Evolutionary conservation across 2,888 invertebrate genomes (phyloP).

Genomic region (Corythucha ciliata): DNA sequence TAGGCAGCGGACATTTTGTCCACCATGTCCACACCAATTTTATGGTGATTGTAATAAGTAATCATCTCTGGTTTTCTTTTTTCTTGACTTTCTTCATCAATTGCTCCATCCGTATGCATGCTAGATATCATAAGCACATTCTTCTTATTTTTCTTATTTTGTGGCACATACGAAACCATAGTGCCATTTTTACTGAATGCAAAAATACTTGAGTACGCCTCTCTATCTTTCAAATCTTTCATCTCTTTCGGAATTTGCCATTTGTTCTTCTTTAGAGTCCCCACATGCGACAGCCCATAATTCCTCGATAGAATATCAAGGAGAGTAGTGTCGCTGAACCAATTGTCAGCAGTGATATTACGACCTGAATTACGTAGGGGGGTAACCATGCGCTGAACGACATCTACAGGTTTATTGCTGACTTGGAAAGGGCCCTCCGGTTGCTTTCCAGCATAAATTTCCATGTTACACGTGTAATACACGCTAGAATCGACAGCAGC

Average conservation of each 20-base stretch:
- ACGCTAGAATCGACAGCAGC: constrained; percentile 30
- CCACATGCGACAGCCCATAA: constrained; percentile 30
- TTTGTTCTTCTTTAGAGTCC: constrained; percentile 33
- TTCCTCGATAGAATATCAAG: constrained; percentile 23
- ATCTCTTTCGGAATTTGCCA: constrained; percentile 25
- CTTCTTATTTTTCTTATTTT: constrained; percentile 19
- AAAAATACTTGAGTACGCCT: constrained; percentile 15
- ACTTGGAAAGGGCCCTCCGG: constrained; percentile 27
- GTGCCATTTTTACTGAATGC: constrained; percentile 18
- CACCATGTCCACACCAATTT: constrained; percentile 18
- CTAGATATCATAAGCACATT: no score
- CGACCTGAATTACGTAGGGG: constrained; percentile 27
- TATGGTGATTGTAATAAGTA: no score
- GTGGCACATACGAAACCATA: constrained; percentile 22
- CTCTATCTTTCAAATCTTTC: constrained; percentile 21
- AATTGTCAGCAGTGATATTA: constrained; percentile 37
- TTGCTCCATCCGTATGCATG: no score
- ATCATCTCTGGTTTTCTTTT: no score
- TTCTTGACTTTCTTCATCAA: no score
- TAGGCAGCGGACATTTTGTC: constrained; percentile 27
- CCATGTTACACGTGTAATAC: constrained; percentile 29
- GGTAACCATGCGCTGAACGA: constrained; percentile 27
- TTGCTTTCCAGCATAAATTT: constrained; percentile 31
- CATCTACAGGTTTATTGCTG: constrained; percentile 25
- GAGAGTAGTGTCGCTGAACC: constrained; percentile 29